Base-by-base conservation (phyloP, 2,797 vertebrate species). In the Petrocephalus sullivani region DNA sequence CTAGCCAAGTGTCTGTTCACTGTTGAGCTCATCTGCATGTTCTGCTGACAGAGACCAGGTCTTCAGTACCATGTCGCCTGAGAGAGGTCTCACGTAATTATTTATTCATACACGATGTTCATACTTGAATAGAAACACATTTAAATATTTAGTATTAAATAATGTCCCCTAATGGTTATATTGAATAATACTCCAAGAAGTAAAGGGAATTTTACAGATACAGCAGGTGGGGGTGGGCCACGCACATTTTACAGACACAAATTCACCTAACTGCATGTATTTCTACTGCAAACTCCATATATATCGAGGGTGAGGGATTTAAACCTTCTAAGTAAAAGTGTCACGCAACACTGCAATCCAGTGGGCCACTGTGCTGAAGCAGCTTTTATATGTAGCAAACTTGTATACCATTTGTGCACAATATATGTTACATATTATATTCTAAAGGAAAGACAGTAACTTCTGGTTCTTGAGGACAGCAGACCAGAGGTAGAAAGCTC, bases 1-100 rank as follows among this genome's bases (percentile, higher is more conserved):
- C 57, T 5, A 71, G 90, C 90, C 90, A 92, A 92, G 88, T 91
- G 90, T 85, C 92, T 88, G 75, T 85, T 90, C 53, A 49, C 75
- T 84, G 87, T 85, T 54, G 82, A 61, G 81, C 81, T 60, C 16
- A 83, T 53, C 82, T 16, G 57, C 82, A 88, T 53, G 82, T 37
- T 84, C 16, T 33, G 75, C 60, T 21, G 75, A 58, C 46, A 49
- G 75, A 81, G 78, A 21, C 49, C 87, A 33, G 21, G 10, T 64
- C 82, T 64, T 84, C 61, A 21, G 81, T 67, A 61, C 16, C 49
- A 64, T 58, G 33, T 16, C 33, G 82, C 54, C 37, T 12, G 87
- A 82, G 21, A 88, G 23, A 61, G 49, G 21, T 28, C 41, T 83
- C 46, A 54, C 57, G 28, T 85, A 49, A n/a, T 67, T 88, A 64